phyloP scores from a whole-genome alignment of 2,888 invertebrate species.

The Meloe dianella region DNA sequence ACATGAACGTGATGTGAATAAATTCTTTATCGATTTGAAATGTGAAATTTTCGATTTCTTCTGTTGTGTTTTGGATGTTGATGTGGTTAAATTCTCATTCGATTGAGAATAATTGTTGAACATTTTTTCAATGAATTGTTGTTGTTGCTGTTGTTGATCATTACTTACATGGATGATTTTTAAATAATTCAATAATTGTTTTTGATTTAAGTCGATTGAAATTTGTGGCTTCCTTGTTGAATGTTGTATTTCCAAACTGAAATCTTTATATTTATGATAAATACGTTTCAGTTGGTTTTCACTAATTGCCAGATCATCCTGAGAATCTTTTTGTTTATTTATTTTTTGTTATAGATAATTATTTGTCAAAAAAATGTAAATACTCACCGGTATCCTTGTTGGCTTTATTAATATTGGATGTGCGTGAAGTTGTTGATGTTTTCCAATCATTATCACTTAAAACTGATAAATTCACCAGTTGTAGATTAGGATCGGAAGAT shows the following conservation, averaged over 20 bases:
- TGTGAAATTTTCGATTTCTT: slow-evolving; percentile 45
- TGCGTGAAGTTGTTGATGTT: not conserved
- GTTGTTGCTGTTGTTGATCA: too few species aligned
- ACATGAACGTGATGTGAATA: slow-evolving; percentile 45
- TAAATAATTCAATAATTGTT: slow-evolving; percentile 55
- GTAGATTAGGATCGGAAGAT: slow-evolving; percentile 65
- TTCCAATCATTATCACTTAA: slow-evolving; percentile 46
- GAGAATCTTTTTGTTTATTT: slow-evolving; percentile 56
- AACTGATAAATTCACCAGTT: slow-evolving; percentile 63
- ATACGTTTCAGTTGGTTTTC: slow-evolving; percentile 43
- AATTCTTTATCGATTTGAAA: slow-evolving; percentile 48
- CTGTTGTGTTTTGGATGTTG: slow-evolving; percentile 19
- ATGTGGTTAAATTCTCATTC: not conserved
- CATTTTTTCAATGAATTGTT: slow-evolving; percentile 42
- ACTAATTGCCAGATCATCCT: slow-evolving; percentile 42
- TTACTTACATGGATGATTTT: slow-evolving; percentile 52
- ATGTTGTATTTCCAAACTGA: slow-evolving; percentile 28
- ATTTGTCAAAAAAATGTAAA: slow-evolving; percentile 35
- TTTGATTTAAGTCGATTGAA: slow-evolving; percentile 50
- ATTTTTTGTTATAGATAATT: not conserved
- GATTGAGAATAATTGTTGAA: slow-evolving; percentile 33
- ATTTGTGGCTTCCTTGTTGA: slow-evolving; percentile 28
- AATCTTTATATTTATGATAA: slow-evolving; percentile 48
- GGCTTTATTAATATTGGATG: not conserved
- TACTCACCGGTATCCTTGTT: not conserved